Percentiles rank a stretch among this genome's conserved stretches.
Evolutionary conservation across 2,888 invertebrate genomes (phyloP).

Genomic region (Ceramica pisi): DNA sequence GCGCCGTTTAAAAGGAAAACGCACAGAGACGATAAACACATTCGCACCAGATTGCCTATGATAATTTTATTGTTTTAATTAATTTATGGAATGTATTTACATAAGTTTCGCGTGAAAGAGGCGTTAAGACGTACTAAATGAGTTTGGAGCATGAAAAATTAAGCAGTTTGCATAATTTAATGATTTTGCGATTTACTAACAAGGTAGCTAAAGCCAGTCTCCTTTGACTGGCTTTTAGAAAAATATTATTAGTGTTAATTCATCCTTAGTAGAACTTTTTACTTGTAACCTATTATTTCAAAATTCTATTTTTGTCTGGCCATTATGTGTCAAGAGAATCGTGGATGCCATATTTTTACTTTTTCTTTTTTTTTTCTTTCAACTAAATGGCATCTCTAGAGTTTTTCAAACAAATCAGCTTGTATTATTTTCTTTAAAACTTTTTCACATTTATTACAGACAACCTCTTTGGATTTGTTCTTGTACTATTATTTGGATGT

Average conservation of each 20-base stretch:
- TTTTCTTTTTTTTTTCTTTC: slow-evolving; percentile 5
- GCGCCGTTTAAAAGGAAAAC: slow-evolving; percentile 31
- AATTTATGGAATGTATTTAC: slow-evolving; percentile 47
- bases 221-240: no score
- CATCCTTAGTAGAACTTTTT: no score
- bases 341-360: not conserved
- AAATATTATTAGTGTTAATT: no score
- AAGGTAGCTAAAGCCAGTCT: not conserved
- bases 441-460: not conserved
- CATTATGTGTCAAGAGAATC: not conserved
- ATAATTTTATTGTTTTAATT: slow-evolving; percentile 43
- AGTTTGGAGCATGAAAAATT: slow-evolving; percentile 2
- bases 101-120: slow-evolving; percentile 31
- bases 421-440: slow-evolving; percentile 11
- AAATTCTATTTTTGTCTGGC: not conserved
- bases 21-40: slow-evolving; percentile 29
- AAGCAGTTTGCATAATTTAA: slow-evolving; percentile 16
- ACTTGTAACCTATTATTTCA: slow-evolving; percentile 8
- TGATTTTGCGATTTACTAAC: not conserved
- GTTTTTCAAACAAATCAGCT: slow-evolving; percentile 8
- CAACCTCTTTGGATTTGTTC: not conserved
- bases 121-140: slow-evolving; percentile 1
- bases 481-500: not conserved
- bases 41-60: slow-evolving; percentile 29
- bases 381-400: not conserved